Base-by-base conservation (phyloP, 2,888 invertebrate species). In the Enoplolaimus lenunculus region DNA sequence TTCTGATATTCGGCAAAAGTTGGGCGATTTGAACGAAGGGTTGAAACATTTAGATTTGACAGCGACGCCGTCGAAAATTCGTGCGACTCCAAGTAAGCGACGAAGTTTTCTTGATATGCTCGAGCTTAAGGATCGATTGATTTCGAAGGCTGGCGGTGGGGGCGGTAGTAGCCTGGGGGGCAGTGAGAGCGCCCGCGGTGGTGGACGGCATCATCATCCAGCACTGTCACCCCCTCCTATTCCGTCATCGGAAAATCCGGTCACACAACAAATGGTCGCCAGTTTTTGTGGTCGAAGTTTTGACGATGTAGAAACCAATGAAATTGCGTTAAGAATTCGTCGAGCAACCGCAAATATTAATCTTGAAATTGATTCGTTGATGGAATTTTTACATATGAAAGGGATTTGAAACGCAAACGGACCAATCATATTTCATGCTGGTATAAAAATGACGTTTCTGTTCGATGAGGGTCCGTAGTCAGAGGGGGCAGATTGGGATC, bases 261-360 rank as follows among this genome's bases (percentile, higher is more conserved):
- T 62, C 28, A 78, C 79, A 2, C 79, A 79, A 72, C 79, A 79
- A 3, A 79, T 79, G 79, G 79, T 79, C 30, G 78, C 79, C 34
- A 77, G 77, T 1, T 79, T 79, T 74, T 79, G 79, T 71, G 79
- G 79, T 1, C 76, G 79, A 13, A 79, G 78, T 21, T 79, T 79
- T 73, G 79, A 79, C 72, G 79, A 80, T 73, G 75, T 76, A 34
- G 79, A 79, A 70, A 79, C 79, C n/a, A 79, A 79, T 71, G 79
- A 79, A 72, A 79, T 79, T 62, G 79, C 79, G 30, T 78, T 78
- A 73, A 72, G 79, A 31, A 79, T 79, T 34, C 75, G 79, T 13
- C 75, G 78, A 28, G 79, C 79, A 67, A 79, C 79, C 1, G 77
- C 77, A 60, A 79, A 78, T 71, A 80, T 79, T 72, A 80, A 79